Percentiles rank a stretch among this genome's conserved stretches.
phyloP scores from a whole-genome alignment of 2,888 invertebrate genomes.

The Eristalis pertinax region DNA sequence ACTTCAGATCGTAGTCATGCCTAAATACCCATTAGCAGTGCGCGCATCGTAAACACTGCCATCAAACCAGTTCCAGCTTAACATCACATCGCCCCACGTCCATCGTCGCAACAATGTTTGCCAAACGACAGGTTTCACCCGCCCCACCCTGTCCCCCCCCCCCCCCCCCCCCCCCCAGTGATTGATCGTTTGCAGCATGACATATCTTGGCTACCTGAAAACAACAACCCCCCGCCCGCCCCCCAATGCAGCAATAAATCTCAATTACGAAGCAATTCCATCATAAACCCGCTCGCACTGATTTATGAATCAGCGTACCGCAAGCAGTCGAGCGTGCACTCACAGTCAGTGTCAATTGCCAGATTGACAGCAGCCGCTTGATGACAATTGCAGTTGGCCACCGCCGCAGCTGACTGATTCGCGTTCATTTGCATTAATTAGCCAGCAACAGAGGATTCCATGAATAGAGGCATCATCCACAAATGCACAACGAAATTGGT shows the following conservation, averaged over 20 bases:
- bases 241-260: background rate
- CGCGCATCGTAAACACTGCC: background rate
- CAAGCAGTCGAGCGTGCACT: slow-evolving; percentile 1
- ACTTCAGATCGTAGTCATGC: background rate
- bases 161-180: background rate
- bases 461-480: slow-evolving; percentile 30
- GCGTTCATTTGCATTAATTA: slow-evolving; percentile 53
- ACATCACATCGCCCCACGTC: background rate
- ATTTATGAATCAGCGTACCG: background rate
- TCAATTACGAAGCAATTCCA: background rate
- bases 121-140: background rate
- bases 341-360: background rate
- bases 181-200: slow-evolving; percentile 2
- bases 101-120: background rate
- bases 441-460: slow-evolving; percentile 16
- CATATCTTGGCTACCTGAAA: background rate
- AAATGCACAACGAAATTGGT: slow-evolving; percentile 15
- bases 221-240: background rate
- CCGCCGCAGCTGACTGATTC: background rate
- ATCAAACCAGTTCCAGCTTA: background rate
- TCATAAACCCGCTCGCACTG: background rate
- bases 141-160: background rate
- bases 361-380: slow-evolving; percentile 6
- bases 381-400: background rate
- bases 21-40: background rate